Percentiles rank a stretch among this genome's conserved stretches.
Conservation (phyloP, 2,888 invertebrate genomes). For the Esperia sulphurella region DNA sequence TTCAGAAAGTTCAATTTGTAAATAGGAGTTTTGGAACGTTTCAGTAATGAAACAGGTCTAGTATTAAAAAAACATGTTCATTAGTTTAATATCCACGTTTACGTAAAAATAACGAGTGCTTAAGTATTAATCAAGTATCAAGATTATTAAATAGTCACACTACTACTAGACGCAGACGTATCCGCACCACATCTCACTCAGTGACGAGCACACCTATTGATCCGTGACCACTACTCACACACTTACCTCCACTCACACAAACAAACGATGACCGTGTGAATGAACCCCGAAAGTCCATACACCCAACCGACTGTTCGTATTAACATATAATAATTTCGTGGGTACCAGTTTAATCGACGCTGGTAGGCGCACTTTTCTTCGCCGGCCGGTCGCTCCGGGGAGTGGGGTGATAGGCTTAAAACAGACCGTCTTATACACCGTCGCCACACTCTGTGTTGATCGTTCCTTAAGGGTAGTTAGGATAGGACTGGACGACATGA, state of each 20-base stretch:
- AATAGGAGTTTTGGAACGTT: too few species aligned
- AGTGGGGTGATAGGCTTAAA: conserved; percentile 75
- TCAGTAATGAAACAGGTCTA: too few species aligned
- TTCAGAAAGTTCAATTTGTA: too few species aligned
- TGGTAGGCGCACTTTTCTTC: conserved; percentile 71
- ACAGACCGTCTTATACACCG: conserved; percentile 60
- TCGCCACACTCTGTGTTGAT: conserved; percentile 67
- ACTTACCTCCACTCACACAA: conserved; percentile 17
- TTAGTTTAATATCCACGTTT: too few species aligned
- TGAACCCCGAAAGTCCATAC: conserved; percentile 47
- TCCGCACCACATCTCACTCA: conserved; percentile 22
- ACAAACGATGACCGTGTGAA: conserved; percentile 31
- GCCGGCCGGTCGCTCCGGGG: conserved; percentile 35
- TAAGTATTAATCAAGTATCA: too few species aligned
- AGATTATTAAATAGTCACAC: too few species aligned
- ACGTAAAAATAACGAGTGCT: too few species aligned
- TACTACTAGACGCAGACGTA: conserved; percentile 6
- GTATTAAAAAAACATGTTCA: too few species aligned
- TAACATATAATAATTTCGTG: conserved; percentile 62
- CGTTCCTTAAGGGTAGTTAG: conserved; percentile 64
- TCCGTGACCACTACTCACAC: conserved; percentile 26
- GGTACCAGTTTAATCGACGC: conserved; percentile 63
- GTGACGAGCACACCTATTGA: conserved; percentile 31
- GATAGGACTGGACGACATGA: conserved; percentile 53
- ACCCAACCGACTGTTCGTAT: conserved; percentile 49